Evolutionary conservation across 2,113 vertebrate species (phyloP).

Genomic region (Ancistrus triradiatus): DNA sequence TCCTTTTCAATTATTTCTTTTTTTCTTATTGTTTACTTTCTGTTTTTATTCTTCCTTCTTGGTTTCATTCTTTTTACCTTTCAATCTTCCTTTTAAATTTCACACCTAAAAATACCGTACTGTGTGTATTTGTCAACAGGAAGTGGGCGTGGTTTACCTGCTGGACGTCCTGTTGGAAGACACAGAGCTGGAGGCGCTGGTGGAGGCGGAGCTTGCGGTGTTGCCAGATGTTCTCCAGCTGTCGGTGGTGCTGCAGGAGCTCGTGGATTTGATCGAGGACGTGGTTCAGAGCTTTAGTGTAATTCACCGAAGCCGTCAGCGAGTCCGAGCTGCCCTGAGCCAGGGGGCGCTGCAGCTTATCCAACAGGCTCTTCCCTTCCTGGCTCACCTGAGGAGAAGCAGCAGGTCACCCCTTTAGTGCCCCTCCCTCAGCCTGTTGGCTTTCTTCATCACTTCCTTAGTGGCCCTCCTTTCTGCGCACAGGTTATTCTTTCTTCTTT

Average conservation of each 20-base stretch:
- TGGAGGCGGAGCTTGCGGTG: constrained; percentile 96
- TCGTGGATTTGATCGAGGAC: constrained; percentile 95
- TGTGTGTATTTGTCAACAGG: too few species aligned
- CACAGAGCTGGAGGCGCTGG: constrained; percentile 91
- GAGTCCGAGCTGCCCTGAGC: constrained; percentile 93
- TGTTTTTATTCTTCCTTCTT: too few species aligned
- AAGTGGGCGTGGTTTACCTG: constrained; percentile 68
- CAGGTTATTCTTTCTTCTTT: too few species aligned
- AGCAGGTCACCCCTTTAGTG: too few species aligned
- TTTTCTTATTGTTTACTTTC: too few species aligned
- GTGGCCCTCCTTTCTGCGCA: too few species aligned
- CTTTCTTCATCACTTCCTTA: too few species aligned
- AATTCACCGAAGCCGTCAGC: constrained; percentile 89
- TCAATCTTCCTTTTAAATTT: too few species aligned
- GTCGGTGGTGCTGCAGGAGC: constrained; percentile 93
- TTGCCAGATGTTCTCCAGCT: constrained; percentile 97
- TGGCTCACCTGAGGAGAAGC: constrained; percentile 89
- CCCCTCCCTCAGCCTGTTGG: too few species aligned
- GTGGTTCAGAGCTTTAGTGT: constrained; percentile 95
- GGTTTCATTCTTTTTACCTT: too few species aligned
- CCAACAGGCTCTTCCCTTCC: constrained; percentile 92
- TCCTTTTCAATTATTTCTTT: too few species aligned
- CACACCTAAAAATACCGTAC: too few species aligned
- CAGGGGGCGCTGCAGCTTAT: constrained; percentile 92
- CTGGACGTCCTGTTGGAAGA: constrained; percentile 97